Conservation (phyloP, 2,797 vertebrate species). For the Thripadectes ignobilis region DNA sequence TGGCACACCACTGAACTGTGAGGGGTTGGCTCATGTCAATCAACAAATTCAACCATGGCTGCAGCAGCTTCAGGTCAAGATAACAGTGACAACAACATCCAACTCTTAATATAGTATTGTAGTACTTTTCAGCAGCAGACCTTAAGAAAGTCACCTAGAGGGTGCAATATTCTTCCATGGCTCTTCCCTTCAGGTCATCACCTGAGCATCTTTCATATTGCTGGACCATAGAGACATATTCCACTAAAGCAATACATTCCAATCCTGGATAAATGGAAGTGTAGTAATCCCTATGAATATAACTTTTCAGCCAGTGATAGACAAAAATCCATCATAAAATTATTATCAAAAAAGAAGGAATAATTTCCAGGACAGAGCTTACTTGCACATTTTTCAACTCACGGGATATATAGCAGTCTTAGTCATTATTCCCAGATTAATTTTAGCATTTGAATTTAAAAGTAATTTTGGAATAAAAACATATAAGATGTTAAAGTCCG, state of each 20-base stretch:
- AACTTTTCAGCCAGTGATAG: neutral
- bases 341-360: neutral
- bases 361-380: neutral
- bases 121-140: neutral
- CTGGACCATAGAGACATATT: neutral
- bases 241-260: neutral
- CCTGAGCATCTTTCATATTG: neutral
- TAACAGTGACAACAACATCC: neutral
- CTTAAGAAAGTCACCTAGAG: neutral
- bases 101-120: neutral
- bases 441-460: neutral
- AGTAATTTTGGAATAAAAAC: too few relatives aligned
- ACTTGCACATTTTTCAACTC: neutral
- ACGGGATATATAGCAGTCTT: neutral
- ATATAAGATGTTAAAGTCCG: neutral
- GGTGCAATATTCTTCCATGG: neutral
- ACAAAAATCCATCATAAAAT: neutral
- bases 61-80: neutral
- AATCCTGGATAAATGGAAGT: neutral
- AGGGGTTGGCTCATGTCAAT: accelerated
- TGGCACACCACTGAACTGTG: neutral
- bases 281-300: neutral
- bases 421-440: neutral
- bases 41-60: neutral
- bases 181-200: neutral